Base-by-base conservation (phyloP, 1,140 invertebrate species). In the Thalassaphorura encarpata region DNA sequence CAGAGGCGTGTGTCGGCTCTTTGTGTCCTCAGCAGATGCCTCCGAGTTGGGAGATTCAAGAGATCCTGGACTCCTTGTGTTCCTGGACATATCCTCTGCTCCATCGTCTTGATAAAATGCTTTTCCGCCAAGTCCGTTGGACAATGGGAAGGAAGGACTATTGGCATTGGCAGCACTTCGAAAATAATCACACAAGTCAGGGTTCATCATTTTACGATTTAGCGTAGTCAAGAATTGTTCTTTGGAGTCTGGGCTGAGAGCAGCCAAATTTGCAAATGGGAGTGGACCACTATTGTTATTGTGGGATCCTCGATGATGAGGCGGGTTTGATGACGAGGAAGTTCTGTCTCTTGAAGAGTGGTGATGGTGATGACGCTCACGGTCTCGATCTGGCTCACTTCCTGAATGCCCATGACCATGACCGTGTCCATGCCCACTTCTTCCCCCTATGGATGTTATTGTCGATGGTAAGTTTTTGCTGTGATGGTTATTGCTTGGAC, bases 31-130 rank as follows among this genome's bases (percentile, higher is more conserved):
- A 16, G 42, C 43, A 15, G 62, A 64, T 21, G 60, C 60, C 54
- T 65, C 63, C 2, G 63, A 65, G 47, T 62, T 60, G 0, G 63
- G 63, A 33, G 63, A 65, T 23, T 65, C 63, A 4, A 65, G 60
- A 24, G 63, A 65, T 15, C 53, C 63, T 40, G 59, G 63, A 47
- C 63, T 65, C 50, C 56, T n/a, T 0, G 56, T 52, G 13, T 54
- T 53, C 1, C 59, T 45, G 1, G 53, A 54, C 39, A 57, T 54
- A 21, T 58, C 52, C 23, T 60, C 58, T 2, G 53, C 58, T 11
- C 56, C 62, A 21, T 54, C 50, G n/a, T 60, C 54, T 4, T n/a
- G 4, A 23, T 50, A 33, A 1, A 6, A 19, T 13, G 46, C 4
- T 21, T 23, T 52, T 19, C 29, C 27, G 8, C 18, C 28, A 26